These are phyloP conservation scores for Plectus sambesii DNA, from an alignment of 1,140 invertebrate species.

Conservation along the genomic window DNA sequence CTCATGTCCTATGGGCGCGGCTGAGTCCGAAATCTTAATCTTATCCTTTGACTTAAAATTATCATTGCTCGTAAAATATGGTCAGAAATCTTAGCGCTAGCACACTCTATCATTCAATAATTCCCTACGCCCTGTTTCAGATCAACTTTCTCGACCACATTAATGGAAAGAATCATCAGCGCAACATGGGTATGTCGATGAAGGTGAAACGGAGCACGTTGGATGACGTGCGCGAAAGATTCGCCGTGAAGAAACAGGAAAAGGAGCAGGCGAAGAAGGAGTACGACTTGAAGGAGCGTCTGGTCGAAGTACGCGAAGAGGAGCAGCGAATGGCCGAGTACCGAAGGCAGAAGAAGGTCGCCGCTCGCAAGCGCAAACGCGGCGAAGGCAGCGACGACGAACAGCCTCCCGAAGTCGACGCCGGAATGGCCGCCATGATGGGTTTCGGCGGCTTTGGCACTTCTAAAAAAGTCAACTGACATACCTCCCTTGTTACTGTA, in stretches of 20 bases:
- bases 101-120: too few relatives aligned
- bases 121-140: too few relatives aligned
- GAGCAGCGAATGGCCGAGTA: slow-evolving; percentile 89
- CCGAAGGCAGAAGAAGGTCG: slow-evolving; percentile 73
- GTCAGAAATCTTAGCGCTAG: too few relatives aligned
- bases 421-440: slow-evolving; percentile 85
- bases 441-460: slow-evolving; percentile 90
- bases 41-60: too few relatives aligned
- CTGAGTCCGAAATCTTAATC: too few relatives aligned
- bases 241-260: slow-evolving; percentile 84
- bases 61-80: too few relatives aligned
- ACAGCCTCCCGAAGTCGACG: slow-evolving; percentile 50
- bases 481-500: neutral
- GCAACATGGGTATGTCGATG: slow-evolving; percentile 99
- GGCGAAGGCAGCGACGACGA: slow-evolving; percentile 54
- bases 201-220: slow-evolving; percentile 85
- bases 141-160: slow-evolving; percentile 99
- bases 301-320: slow-evolving; percentile 89
- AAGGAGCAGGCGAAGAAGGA: slow-evolving; percentile 88
- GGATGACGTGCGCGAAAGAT: slow-evolving; percentile 86
- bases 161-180: slow-evolving; percentile 98
- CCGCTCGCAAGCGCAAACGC: slow-evolving; percentile 55
- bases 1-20: too few relatives aligned
- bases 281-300: slow-evolving; percentile 77
- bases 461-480: slow-evolving; percentile 71